Base-by-base conservation (phyloP, 2,113 vertebrate species). In the Sapayoa aenigma region DNA sequence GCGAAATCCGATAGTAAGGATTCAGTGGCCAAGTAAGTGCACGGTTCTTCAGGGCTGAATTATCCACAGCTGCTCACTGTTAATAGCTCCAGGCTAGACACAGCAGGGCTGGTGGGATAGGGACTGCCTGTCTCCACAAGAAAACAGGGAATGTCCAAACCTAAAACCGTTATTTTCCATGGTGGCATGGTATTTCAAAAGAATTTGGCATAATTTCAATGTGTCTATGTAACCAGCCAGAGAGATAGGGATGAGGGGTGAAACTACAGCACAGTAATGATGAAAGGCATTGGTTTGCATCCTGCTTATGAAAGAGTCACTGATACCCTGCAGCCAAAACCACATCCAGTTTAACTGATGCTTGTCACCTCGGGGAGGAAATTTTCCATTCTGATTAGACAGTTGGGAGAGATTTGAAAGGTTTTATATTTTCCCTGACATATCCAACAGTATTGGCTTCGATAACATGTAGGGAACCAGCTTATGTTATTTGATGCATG, bases 1-100 rank as follows among this genome's bases (percentile, higher is more conserved):
- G 12, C 88, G 93, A 93, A 96, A 96, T 89, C 59, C 37, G 83
- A 92, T 94, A 89, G 76, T n/a, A 27, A 95, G 58, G 77, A 84
- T 93, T 94, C 80, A 76, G 89, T 76, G 39, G 83, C 80, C 77
- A 59, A 71, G 50, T 44, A 28, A 83, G 46, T 14, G 55, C 66
- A 30, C 0, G 2, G 58, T 58, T 84, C 78, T 88, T 88, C 8
- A 11, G 46, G 52, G 85, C 90, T 67, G 58, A 94, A 94, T 89
- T 95, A 94, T 89, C 86, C 86, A 66, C 88, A 93, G 92, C 95
- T 93, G 95, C 66, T 86, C 58, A 37, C 76, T 55, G 35, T 77
- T 89, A 93, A 86, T 58, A 95, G 94, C 72, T 50, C 5, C 0
- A 5, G 72, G 67, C 6, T 55, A 79, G 78, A 79, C 58, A 73